Conservation (phyloP, 2,888 invertebrate species). For the Macrostomum cliftonense region DNA sequence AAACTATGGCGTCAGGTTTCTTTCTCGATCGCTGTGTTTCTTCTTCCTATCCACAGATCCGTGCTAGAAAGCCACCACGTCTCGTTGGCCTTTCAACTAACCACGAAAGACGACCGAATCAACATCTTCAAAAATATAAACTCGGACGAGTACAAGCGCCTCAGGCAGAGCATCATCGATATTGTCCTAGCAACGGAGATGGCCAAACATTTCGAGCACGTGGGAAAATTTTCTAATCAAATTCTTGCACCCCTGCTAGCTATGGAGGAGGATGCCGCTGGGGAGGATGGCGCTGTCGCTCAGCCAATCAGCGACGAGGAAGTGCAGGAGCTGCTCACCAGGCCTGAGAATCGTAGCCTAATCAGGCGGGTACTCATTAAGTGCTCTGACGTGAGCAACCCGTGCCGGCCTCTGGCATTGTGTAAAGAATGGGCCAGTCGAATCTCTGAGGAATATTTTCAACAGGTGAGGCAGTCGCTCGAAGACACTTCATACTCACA, state of each 20-base stretch:
- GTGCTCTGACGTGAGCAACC: conserved; percentile 92
- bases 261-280: too few species aligned
- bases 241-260: too few species aligned
- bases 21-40: too few species aligned
- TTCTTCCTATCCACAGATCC: conserved; percentile 28
- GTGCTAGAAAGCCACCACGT: conserved; percentile 90
- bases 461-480: conserved; percentile 38
- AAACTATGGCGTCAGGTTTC: too few species aligned
- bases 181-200: conserved; percentile 98
- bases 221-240: conserved; percentile 57
- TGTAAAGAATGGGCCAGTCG: conserved; percentile 74
- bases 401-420: conserved; percentile 59
- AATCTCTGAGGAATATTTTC: conserved; percentile 91
- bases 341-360: conserved; percentile 8
- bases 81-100: conserved; percentile 78
- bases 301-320: too few species aligned
- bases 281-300: too few species aligned
- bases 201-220: conserved; percentile 92
- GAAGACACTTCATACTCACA: too few species aligned
- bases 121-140: conserved; percentile 65
- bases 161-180: conserved; percentile 77
- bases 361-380: conserved; percentile 92
- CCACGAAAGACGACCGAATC: conserved; percentile 65
- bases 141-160: conserved; percentile 65
- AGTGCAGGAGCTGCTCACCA: too few species aligned